Evolutionary conservation across 1,140 invertebrate species (phyloP).

Genomic region (Pygmarrhopalites habei): DNA sequence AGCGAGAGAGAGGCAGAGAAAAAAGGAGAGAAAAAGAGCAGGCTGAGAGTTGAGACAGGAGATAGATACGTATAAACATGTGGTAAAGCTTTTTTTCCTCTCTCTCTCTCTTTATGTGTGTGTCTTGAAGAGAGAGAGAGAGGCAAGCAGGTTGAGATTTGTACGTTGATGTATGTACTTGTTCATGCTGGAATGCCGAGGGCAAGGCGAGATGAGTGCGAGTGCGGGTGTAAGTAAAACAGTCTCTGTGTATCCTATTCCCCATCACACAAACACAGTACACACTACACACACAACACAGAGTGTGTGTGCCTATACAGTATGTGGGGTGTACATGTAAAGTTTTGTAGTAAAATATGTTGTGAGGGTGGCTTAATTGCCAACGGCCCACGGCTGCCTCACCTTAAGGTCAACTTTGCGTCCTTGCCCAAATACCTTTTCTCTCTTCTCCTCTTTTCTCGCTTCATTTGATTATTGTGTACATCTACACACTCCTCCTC

Average conservation of each 20-base stretch:
- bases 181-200: constrained; percentile 33
- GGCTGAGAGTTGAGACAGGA: background rate
- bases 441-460: constrained; percentile 19
- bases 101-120: constrained; percentile 8
- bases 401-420: constrained; percentile 39
- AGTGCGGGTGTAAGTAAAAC: no score
- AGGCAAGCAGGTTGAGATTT: constrained; percentile 13
- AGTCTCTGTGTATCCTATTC: no score
- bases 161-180: constrained; percentile 12
- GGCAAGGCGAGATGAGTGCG: constrained; percentile 37
- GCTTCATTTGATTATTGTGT: constrained; percentile 26
- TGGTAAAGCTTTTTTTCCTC: background rate
- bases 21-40: constrained; percentile 8
- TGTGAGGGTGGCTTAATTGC: constrained; percentile 36
- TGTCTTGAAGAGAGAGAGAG: background rate
- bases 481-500: background rate
- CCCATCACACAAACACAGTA: no score
- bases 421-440: constrained; percentile 38
- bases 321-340: background rate
- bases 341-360: constrained; percentile 24
- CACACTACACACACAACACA: no score
- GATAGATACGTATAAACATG: background rate
- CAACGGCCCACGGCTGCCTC: constrained; percentile 38
- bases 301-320: no score
- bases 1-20: constrained; percentile 15